phyloP scores from a whole-genome alignment of 2,113 vertebrate species.

The Empidonax traillii region DNA sequence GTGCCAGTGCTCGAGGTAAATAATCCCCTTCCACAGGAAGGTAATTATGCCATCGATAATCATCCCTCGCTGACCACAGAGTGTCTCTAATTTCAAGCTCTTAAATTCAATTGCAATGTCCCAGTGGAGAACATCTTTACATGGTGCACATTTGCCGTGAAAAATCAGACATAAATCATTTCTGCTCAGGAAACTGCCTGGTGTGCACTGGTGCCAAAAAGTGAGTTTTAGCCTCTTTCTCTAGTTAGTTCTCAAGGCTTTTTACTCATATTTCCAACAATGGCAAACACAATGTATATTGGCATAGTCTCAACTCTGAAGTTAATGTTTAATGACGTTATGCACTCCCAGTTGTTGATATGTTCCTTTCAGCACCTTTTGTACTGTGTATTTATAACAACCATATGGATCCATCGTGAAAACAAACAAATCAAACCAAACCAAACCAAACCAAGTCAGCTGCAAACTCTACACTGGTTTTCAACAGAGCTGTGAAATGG shows the following conservation, averaged over 20 bases:
- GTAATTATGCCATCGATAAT: neutral
- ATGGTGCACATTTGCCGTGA: rapidly evolving
- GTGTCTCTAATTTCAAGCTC: neutral
- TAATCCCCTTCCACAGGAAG: neutral
- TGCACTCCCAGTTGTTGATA: neutral
- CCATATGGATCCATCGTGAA: neutral
- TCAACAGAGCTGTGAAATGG: neutral
- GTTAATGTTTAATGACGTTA: neutral
- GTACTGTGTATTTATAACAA: neutral
- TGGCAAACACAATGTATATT: neutral
- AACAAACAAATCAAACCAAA: neutral
- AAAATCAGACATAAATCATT: neutral
- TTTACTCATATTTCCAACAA: neutral
- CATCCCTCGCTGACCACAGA: neutral
- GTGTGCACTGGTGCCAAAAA: neutral
- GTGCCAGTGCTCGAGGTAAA: neutral
- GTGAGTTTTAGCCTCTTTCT: neutral
- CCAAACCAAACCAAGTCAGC: too few species aligned
- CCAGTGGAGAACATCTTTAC: neutral
- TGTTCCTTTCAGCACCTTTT: neutral
- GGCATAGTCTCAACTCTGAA: neutral
- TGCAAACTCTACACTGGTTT: neutral
- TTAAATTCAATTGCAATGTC: neutral
- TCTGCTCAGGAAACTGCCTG: neutral
- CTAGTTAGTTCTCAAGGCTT: neutral